Evolutionary conservation across 2,797 vertebrate species (phyloP).

Genomic region (Myotis vivesi): DNA sequence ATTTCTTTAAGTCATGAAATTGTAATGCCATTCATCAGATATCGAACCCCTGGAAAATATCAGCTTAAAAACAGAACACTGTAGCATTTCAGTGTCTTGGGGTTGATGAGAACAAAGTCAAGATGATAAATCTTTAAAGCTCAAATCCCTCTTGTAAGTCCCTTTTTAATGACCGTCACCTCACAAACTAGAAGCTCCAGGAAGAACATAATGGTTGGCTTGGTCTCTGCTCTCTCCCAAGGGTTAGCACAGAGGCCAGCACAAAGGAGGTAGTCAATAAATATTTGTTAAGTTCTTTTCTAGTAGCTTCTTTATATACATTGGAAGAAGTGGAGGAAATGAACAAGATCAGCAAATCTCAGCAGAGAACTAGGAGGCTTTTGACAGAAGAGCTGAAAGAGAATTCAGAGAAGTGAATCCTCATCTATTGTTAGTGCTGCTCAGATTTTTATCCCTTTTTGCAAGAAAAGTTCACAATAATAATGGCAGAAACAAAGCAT

Average conservation of each 20-base stretch:
- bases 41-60: conserved; percentile 52
- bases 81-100: conserved; percentile 12
- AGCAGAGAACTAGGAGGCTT: not conserved
- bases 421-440: not conserved
- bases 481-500: not conserved
- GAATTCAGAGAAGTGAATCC: not conserved
- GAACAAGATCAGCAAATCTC: not conserved
- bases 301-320: not conserved
- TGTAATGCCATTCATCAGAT: conserved; percentile 70
- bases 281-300: not conserved
- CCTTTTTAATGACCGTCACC: not conserved
- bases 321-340: not conserved
- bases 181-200: not conserved
- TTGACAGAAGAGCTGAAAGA: not conserved
- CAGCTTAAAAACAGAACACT: conserved; percentile 31
- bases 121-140: conserved; percentile 1
- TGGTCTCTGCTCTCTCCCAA: not conserved
- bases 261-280: not conserved
- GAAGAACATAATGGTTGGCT: not conserved
- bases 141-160: not conserved
- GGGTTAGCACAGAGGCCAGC: not conserved
- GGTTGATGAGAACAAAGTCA: conserved; percentile 37
- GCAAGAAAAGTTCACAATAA: not conserved
- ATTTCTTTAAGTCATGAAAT: conserved; percentile 54
- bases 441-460: not conserved